A percentile compares a stretch with the other conserved stretches of the same genome.
phyloP scores from a whole-genome alignment of 2,888 invertebrate genomes.

The Apodemia zela region DNA sequence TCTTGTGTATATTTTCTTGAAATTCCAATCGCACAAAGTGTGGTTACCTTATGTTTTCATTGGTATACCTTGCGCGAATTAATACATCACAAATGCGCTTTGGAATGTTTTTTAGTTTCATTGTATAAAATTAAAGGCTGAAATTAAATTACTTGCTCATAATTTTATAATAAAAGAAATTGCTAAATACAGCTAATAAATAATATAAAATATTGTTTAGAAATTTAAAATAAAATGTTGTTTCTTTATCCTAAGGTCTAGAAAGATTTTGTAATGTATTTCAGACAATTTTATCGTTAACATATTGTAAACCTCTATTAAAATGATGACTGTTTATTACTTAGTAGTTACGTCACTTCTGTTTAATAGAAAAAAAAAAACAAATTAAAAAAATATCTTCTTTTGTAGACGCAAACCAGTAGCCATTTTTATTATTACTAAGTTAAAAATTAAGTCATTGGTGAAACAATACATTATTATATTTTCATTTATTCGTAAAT shows the following conservation, averaged over 20 bases:
- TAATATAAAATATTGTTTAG: conserved; percentile 1
- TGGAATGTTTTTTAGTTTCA: neutral
- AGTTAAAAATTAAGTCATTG: neutral
- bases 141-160: conserved; percentile 50
- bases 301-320: conserved; percentile 10
- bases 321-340: neutral
- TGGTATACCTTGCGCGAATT: neutral
- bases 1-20: conserved; percentile 15
- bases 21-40: conserved; percentile 14
- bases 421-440: neutral
- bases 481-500: neutral
- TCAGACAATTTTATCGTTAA: conserved; percentile 7
- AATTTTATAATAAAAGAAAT: conserved; percentile 25
- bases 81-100: neutral
- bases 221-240: neutral
- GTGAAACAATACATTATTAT: conserved; percentile 2
- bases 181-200: neutral
- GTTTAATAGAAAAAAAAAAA: no score
- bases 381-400: no score
- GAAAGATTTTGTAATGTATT: neutral
- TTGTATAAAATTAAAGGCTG: conserved; percentile 44
- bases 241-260: neutral
- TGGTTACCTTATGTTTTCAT: neutral
- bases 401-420: neutral
- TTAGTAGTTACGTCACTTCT: neutral